A percentile compares a stretch with the other conserved stretches of the same genome.
phyloP scores from a whole-genome alignment of 2,888 invertebrate species.

The Malachius bipustulatus region DNA sequence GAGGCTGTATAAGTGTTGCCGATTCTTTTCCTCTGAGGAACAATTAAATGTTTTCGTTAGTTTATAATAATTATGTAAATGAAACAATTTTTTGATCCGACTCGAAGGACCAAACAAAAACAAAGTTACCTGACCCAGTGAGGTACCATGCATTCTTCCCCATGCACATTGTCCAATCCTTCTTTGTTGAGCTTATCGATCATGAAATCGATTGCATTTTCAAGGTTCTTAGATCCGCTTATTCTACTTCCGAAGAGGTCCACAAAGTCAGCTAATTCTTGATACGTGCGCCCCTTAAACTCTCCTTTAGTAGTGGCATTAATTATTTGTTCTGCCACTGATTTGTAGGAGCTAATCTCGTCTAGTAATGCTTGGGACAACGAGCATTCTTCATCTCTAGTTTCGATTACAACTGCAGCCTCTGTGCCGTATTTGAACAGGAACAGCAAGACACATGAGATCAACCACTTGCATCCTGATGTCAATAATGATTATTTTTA shows the following conservation, averaged over 20 bases:
- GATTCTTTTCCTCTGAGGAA: slow-evolving; percentile 54
- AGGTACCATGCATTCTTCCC: slow-evolving; percentile 51
- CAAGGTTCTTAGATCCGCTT: slow-evolving; percentile 41
- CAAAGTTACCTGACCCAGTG: slow-evolving; percentile 50
- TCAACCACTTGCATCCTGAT: no score
- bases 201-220: slow-evolving; percentile 45
- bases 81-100: no score
- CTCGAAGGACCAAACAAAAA: no score
- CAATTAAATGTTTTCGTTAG: no score
- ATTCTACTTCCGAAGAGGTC: slow-evolving; percentile 43
- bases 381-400: neutral
- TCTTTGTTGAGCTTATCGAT: slow-evolving; percentile 36
- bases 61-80: no score
- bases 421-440: no score
- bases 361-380: slow-evolving; percentile 18
- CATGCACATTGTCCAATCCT: slow-evolving; percentile 54
- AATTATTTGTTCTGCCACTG: slow-evolving; percentile 27
- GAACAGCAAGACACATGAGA: no score
- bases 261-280: slow-evolving; percentile 37
- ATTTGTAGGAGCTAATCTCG: slow-evolving; percentile 44
- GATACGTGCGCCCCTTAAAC: slow-evolving; percentile 27
- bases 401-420: no score
- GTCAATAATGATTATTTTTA: no score
- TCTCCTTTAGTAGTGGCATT: slow-evolving; percentile 25
- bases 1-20: slow-evolving; percentile 51